A percentile compares a stretch with the other conserved stretches of the same genome.
These are phyloP conservation scores for Onychorhynchus coronatus DNA, from an alignment of 2,113 vertebrate species.

Conservation along the genomic window DNA sequence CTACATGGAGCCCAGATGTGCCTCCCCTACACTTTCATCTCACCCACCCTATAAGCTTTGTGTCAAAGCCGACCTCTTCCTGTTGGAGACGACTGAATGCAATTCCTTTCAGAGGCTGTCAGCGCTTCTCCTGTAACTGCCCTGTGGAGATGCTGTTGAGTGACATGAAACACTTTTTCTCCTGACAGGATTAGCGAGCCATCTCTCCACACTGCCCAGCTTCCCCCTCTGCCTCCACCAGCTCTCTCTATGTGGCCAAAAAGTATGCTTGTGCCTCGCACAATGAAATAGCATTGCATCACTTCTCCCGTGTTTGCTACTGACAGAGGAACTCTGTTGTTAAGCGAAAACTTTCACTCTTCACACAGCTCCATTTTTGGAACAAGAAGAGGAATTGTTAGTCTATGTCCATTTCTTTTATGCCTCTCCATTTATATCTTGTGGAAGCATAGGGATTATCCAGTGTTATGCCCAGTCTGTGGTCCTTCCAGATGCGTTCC, in stretches of 20 bases:
- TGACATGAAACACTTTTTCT: slow-evolving; percentile 52
- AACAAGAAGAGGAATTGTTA: not conserved
- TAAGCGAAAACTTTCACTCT: not conserved
- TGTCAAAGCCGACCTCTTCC: slow-evolving; percentile 42
- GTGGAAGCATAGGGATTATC: not conserved
- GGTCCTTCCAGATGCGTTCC: not conserved
- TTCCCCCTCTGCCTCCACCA: not conserved
- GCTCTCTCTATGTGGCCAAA: not conserved
- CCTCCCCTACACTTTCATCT: slow-evolving; percentile 30
- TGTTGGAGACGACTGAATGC: not conserved
- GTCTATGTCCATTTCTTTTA: not conserved
- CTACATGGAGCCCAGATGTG: not conserved
- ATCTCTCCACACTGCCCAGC: not conserved
- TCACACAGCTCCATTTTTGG: not conserved
- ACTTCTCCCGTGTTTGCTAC: not conserved
- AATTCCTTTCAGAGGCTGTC: slow-evolving; percentile 56
- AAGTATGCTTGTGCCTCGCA: not conserved
- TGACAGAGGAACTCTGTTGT: not conserved
- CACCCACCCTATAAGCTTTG: not conserved
- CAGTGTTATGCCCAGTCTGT: accelerated
- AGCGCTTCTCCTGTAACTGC: slow-evolving; percentile 27
- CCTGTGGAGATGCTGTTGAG: slow-evolving; percentile 57
- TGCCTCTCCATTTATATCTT: not conserved
- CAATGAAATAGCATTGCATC: not conserved
- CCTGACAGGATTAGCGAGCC: not conserved